Evolutionary conservation across 2,797 vertebrate species (phyloP).

Genomic region (Cuculus canorus): DNA sequence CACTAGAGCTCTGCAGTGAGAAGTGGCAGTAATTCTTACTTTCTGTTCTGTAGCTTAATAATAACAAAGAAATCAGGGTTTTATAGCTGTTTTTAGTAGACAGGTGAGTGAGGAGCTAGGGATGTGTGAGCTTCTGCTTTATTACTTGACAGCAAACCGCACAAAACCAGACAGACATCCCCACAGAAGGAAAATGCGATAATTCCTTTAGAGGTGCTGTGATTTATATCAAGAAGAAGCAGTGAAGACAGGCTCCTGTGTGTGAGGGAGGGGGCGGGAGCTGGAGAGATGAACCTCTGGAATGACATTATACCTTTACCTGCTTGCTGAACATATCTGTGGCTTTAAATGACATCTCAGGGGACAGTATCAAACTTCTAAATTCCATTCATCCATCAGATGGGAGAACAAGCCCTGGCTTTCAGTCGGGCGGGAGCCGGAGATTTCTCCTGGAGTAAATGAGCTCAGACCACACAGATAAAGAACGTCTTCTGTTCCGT

Average conservation of each 20-base stretch:
- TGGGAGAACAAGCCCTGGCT: slow-evolving; percentile 84
- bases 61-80: not conserved
- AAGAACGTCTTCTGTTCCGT: slow-evolving; percentile 88
- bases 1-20: not conserved
- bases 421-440: slow-evolving; percentile 77
- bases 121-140: not conserved
- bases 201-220: slow-evolving; percentile 33
- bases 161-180: slow-evolving; percentile 3
- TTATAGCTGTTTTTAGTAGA: not conserved
- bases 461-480: slow-evolving; percentile 95
- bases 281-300: slow-evolving; percentile 55
- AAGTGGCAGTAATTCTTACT: not conserved
- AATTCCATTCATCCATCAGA: slow-evolving; percentile 85
- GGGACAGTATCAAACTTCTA: slow-evolving; percentile 90
- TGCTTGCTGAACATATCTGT: slow-evolving; percentile 62
- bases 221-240: not conserved
- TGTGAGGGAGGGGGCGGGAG: not conserved
- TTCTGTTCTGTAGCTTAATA: not conserved
- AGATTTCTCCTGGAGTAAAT: slow-evolving; percentile 78
- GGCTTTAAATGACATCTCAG: slow-evolving; percentile 85
- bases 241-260: not conserved
- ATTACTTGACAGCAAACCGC: not conserved
- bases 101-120: not conserved
- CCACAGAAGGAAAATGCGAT: slow-evolving; percentile 28
- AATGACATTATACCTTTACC: slow-evolving; percentile 65